Conservation (phyloP, 92 coral and sea anemone species). For the Porites cylindrica region DNA sequence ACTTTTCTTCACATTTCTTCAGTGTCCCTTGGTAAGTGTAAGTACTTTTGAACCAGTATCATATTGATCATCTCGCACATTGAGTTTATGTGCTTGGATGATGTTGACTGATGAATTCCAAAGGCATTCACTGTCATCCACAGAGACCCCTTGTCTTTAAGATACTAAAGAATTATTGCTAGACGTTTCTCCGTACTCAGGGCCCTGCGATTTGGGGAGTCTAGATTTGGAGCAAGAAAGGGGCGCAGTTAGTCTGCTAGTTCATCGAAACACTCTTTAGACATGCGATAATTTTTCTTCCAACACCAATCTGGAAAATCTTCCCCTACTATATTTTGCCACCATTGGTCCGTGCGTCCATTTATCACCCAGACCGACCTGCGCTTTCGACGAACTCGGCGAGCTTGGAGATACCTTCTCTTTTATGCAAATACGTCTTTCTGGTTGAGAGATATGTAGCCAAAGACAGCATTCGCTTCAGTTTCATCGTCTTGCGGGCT, state of each 20-base stretch:
- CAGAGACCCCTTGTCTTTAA: conserved; percentile 59
- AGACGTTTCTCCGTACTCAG: conserved; percentile 62
- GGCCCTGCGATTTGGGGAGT: conserved; percentile 48
- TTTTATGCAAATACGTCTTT: conserved; percentile 23
- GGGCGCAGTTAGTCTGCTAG: conserved; percentile 43
- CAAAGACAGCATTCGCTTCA: conserved; percentile 51
- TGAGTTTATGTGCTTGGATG: conserved; percentile 48
- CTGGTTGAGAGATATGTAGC: conserved; percentile 36
- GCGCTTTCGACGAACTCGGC: conserved; percentile 33
- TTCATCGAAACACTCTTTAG: conserved; percentile 51
- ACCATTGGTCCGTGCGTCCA: conserved; percentile 60
- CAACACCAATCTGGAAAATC: conserved; percentile 49
- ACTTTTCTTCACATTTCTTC: conserved; percentile 59
- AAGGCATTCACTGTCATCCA: conserved; percentile 71
- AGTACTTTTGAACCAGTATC: conserved; percentile 40
- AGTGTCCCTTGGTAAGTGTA: conserved; percentile 42
- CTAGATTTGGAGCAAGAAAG: conserved; percentile 31
- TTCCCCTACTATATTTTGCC: conserved; percentile 44
- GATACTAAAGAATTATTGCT: conserved; percentile 53
- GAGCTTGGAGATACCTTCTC: conserved; percentile 46
- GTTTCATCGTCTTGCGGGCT: conserved; percentile 46
- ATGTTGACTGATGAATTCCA: conserved; percentile 64
- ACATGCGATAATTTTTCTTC: conserved; percentile 53
- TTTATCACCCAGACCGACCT: conserved; percentile 50
- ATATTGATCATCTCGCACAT: conserved; percentile 55